Percentiles rank a stretch among this genome's conserved stretches.
Evolutionary conservation across 1,140 invertebrate genomes (phyloP).

Genomic region (Steinernema feltiae): DNA sequence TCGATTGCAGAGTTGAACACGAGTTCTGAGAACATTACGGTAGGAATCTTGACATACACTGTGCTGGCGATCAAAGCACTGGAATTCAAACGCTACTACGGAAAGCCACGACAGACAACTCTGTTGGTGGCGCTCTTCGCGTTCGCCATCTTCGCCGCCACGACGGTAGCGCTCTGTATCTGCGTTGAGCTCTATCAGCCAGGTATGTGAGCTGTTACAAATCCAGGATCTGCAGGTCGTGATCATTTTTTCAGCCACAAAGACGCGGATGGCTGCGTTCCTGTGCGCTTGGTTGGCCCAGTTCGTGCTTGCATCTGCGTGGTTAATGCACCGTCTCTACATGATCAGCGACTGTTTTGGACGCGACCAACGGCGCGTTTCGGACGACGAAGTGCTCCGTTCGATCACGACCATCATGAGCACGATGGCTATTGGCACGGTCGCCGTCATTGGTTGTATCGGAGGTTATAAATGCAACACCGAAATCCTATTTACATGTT

Average conservation of each 20-base stretch:
- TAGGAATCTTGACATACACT: background rate
- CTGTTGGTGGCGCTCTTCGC: background rate
- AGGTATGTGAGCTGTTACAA: no score
- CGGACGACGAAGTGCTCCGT: background rate
- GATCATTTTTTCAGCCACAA: background rate
- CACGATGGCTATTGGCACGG: background rate
- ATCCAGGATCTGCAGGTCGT: no score
- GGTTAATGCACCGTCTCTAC: background rate
- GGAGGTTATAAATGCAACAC: background rate
- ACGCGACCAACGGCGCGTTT: background rate
- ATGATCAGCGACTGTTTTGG: background rate
- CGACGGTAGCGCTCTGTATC: background rate
- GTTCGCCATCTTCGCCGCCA: background rate
- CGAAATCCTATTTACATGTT: background rate
- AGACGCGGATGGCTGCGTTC: background rate
- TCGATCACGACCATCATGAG: background rate
- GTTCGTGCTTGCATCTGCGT: background rate
- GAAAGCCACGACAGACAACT: background rate
- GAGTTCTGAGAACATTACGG: background rate
- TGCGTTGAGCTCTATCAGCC: background rate
- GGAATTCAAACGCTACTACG: background rate
- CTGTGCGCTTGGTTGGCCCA: background rate
- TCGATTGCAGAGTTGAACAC: background rate
- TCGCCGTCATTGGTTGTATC: background rate
- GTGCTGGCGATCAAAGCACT: background rate